These are phyloP conservation scores for Drosophila subpulchrella DNA, from an alignment of 1,140 invertebrate species.

Conservation along the genomic window DNA sequence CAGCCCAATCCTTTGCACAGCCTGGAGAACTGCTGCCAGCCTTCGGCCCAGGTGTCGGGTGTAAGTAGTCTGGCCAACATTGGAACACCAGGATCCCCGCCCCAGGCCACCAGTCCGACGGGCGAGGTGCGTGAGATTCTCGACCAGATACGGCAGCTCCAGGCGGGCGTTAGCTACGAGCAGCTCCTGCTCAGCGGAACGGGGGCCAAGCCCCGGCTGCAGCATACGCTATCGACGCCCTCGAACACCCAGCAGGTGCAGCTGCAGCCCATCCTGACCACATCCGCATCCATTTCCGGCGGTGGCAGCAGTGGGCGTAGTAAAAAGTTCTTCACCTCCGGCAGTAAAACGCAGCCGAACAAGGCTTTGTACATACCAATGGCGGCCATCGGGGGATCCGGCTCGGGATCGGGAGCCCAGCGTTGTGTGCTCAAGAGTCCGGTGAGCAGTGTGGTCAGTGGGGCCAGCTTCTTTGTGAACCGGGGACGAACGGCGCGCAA, in stretches of 20 bases:
- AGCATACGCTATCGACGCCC: slow-evolving; percentile 71
- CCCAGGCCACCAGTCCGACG: slow-evolving; percentile 91
- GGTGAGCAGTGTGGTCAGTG: slow-evolving; percentile 71
- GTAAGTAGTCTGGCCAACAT: slow-evolving; percentile 88
- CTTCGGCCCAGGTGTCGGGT: slow-evolving; percentile 86
- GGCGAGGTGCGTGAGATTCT: slow-evolving; percentile 88
- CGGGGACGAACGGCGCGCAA: slow-evolving; percentile 76
- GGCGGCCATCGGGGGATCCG: slow-evolving; percentile 42
- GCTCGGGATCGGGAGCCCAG: slow-evolving; percentile 43
- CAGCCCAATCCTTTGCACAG: slow-evolving; percentile 76
- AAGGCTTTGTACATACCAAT: slow-evolving; percentile 82
- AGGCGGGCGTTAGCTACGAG: slow-evolving; percentile 80
- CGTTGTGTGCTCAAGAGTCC: slow-evolving; percentile 78
- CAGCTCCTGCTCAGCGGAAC: slow-evolving; percentile 54
- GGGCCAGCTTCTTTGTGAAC: slow-evolving; percentile 70
- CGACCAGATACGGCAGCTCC: slow-evolving; percentile 89
- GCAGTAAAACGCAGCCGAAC: slow-evolving; percentile 63
- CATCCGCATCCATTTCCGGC: slow-evolving; percentile 26
- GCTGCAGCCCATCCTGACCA: slow-evolving; percentile 31
- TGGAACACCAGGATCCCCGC: slow-evolving; percentile 89
- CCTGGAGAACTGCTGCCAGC: slow-evolving; percentile 77
- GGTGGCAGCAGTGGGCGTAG: slow-evolving; percentile 30
- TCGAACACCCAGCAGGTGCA: slow-evolving; percentile 42
- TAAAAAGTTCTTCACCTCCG: slow-evolving; percentile 68
- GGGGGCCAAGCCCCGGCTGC: slow-evolving; percentile 54